phyloP scores from a whole-genome alignment of 1,140 invertebrate species.

The Rhagoletis zephyria region DNA sequence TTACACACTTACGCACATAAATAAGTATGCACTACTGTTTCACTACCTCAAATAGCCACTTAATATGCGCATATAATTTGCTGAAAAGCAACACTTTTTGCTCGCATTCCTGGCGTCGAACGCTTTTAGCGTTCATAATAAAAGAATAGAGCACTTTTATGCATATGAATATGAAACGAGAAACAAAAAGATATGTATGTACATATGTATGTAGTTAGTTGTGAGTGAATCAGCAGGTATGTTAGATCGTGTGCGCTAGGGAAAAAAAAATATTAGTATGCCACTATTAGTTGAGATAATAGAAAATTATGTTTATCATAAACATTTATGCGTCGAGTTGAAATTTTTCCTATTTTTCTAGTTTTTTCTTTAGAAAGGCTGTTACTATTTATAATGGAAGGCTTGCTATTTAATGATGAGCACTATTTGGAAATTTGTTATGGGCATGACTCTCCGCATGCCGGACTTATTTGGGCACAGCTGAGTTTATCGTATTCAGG shows the following conservation, averaged over 20 bases:
- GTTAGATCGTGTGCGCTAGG: background rate
- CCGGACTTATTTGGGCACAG: too few relatives aligned
- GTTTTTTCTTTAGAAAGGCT: too few relatives aligned
- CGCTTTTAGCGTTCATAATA: background rate
- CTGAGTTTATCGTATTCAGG: too few relatives aligned
- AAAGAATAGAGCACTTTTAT: background rate
- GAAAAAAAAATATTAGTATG: background rate
- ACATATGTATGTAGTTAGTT: too few relatives aligned
- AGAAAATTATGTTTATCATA: background rate
- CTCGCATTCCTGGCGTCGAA: background rate
- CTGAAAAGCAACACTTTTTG: background rate
- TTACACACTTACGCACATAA: background rate
- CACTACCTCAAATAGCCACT: background rate
- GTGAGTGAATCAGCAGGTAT: background rate
- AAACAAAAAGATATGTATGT: background rate
- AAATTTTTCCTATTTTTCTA: too few relatives aligned
- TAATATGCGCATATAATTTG: slow-evolving; percentile 24
- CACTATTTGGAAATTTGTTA: too few relatives aligned
- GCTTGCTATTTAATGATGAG: too few relatives aligned
- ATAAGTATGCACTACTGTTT: background rate
- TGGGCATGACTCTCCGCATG: too few relatives aligned
- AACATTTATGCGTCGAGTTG: background rate
- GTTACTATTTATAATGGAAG: too few relatives aligned
- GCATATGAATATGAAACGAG: background rate
- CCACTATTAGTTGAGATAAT: background rate